Conservation (phyloP, 2,113 vertebrate species). For the Oenanthe oenanthe region DNA sequence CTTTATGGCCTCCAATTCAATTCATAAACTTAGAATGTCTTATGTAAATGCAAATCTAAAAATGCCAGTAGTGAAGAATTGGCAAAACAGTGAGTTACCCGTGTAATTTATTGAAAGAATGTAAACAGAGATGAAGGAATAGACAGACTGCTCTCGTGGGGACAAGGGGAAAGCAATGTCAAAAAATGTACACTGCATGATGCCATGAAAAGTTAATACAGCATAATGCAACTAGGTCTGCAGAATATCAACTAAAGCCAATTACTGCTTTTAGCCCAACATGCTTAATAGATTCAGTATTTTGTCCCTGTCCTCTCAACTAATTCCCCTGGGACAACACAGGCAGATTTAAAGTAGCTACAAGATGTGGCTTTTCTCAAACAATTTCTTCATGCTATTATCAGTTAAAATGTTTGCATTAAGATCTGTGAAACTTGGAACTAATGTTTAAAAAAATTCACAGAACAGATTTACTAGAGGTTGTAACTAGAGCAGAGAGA, state of each 20-base stretch:
- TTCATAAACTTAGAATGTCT: slow-evolving; percentile 62
- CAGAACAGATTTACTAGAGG: not conserved
- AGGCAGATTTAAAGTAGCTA: slow-evolving; percentile 3
- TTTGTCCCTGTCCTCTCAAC: slow-evolving; percentile 7
- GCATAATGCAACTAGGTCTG: slow-evolving; percentile 41
- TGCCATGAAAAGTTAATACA: slow-evolving; percentile 63
- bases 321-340: not conserved
- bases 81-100: slow-evolving; percentile 50
- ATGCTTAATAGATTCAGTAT: slow-evolving; percentile 26
- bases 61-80: slow-evolving; percentile 45
- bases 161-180: slow-evolving; percentile 68
- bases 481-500: not conserved
- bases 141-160: slow-evolving; percentile 52
- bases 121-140: slow-evolving; percentile 66
- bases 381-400: slow-evolving; percentile 4
- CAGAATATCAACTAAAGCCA: slow-evolving; percentile 46
- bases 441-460: not conserved
- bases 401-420: not conserved
- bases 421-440: not conserved
- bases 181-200: slow-evolving; percentile 45
- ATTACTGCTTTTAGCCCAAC: slow-evolving; percentile 54
- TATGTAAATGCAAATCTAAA: slow-evolving; percentile 65
- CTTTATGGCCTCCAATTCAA: slow-evolving; percentile 63
- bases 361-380: not conserved
- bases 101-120: slow-evolving; percentile 67